These are phyloP conservation scores for Clarias macrocephalus DNA, from an alignment of 2,113 vertebrate genomes.

Conservation along the genomic window DNA sequence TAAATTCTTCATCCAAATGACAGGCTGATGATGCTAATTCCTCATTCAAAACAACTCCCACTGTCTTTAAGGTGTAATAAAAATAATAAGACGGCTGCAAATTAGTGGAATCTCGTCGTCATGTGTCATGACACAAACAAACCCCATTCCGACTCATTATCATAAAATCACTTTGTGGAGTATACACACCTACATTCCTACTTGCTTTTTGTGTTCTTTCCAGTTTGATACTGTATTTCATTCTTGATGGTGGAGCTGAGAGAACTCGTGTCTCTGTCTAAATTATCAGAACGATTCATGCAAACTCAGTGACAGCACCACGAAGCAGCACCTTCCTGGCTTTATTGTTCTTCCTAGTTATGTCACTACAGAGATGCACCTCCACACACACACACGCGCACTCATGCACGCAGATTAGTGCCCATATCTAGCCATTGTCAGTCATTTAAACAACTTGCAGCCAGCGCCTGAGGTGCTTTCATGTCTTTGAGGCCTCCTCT, in stretches of 20 bases:
- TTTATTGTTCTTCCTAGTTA: constrained; percentile 58
- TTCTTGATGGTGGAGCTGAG: constrained; percentile 20
- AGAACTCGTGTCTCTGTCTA: constrained; percentile 25
- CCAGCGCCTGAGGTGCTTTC: constrained; percentile 51
- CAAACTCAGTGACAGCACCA: constrained; percentile 52
- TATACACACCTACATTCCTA: neutral
- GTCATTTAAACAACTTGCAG: constrained; percentile 50
- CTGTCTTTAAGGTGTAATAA: constrained; percentile 34
- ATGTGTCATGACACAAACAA: constrained; percentile 19
- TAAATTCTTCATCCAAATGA: constrained; percentile 39
- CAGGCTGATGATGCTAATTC: constrained; percentile 35
- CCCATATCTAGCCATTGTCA: constrained; percentile 49
- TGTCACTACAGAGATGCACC: constrained; percentile 52
- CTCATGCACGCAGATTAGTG: constrained; percentile 24
- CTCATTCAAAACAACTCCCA: neutral
- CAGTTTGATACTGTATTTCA: neutral
- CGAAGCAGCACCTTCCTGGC: constrained; percentile 57
- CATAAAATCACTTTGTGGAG: neutral
- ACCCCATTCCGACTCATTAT: neutral
- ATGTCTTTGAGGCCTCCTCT: constrained; percentile 45
- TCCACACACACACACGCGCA: constrained; percentile 13
- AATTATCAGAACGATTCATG: constrained; percentile 55
- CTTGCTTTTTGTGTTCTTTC: neutral
- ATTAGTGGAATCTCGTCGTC: constrained; percentile 15
- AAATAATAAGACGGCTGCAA: constrained; percentile 33